Evolutionary conservation across 1,140 invertebrate genomes (phyloP), one percentile per base, ranked within the genome.

Genomic region (Drosophila persimilis): DNA sequence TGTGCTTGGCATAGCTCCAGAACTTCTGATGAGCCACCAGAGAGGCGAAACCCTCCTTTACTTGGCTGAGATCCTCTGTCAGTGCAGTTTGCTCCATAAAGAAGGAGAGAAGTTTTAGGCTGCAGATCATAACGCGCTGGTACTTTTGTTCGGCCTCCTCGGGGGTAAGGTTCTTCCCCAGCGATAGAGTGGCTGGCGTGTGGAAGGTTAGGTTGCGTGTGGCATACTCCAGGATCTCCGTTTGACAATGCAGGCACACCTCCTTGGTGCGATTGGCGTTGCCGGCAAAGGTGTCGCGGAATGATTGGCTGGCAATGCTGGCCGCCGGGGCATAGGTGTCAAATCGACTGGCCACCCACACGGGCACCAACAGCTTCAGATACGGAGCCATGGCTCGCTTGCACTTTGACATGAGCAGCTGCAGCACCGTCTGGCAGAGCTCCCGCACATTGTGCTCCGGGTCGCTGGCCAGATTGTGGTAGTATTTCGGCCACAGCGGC

Each of bases 321-420:
- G 96, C 95, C 15, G 96, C 96, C 3, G 96, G 96, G 9, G 95
- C 93, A 92, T 97, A 96, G 6, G 94, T 94, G 81, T 98, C 97
- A 92, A 94, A 96, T 81, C 96, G 95, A 17, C 95, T 94, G 4
- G 95, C 93, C 69, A 97, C 93, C 96, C 96, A 97, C 17, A 93
- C 91, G 8, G 95, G 95, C 67, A 95, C 94, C 3, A 98, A 74
- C 77, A 94, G 93, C 83, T 96, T 96, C 0, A 98, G 92, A 91
- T 95, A 94, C 1, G 95, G 95, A 4, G 96, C 97, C 51, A 98
- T 92, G 80, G 95, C 94, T 55, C 95, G 93, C 29, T 95, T 95
- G 41, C 95, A 94, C 90, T 94, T 93, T 29, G 92, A 91, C 8
- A 95, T 94, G 15, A 98, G 89, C 15, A 94, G 91, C 54, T 93